Base-by-base conservation (phyloP, 2,888 invertebrate species). In the Cheilosia vulpina region DNA sequence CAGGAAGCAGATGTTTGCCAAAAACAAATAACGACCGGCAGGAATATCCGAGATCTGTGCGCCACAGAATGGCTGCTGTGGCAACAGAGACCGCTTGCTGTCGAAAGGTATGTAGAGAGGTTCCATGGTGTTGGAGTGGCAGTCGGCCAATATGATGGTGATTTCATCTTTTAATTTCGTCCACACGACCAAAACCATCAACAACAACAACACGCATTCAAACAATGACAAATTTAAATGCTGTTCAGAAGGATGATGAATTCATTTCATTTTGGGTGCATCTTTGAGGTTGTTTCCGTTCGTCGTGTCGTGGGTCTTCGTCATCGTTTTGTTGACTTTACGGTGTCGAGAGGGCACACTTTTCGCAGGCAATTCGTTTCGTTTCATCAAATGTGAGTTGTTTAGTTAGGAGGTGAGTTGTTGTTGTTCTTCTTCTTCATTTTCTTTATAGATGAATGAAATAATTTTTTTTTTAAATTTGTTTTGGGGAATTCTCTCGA, bases 1-100 rank as follows among this genome's bases (percentile, higher is more conserved):
- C 85, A 85, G 85, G 85, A 85, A 85, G 85, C 85, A 85, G 85
- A 85, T 85, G 85, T 85, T 85, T 85, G 85, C 80, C 85, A 85
- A 81, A 80, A 81, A 85, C 85, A 85, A 85, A 85, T 68, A 79
- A 52, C 34, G 41, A 66, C 71, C 52, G 19, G 21, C 55, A 31
- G 15, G 13, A 41, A 58, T 57, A 55, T 31, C 34, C 19, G 34
- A 58, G 31, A 38, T 21, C 21, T n/a, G 17, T 52, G 19, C 43
- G 31, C 52, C 41, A 27, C n/a, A 34, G 53, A 31, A 31, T 34
- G 55, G 65, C 55, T 75, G 47, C 65, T 58, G 63, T 47, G 50
- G 52, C 69, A 71, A 60, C 43, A 31, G 78, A 58, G 78, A 71
- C 47, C 78, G 63, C 50, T 47, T 31, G 63, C 53, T 45, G 66